Conservation (phyloP, 2,797 vertebrate species). For the Muscicapa striata region DNA sequence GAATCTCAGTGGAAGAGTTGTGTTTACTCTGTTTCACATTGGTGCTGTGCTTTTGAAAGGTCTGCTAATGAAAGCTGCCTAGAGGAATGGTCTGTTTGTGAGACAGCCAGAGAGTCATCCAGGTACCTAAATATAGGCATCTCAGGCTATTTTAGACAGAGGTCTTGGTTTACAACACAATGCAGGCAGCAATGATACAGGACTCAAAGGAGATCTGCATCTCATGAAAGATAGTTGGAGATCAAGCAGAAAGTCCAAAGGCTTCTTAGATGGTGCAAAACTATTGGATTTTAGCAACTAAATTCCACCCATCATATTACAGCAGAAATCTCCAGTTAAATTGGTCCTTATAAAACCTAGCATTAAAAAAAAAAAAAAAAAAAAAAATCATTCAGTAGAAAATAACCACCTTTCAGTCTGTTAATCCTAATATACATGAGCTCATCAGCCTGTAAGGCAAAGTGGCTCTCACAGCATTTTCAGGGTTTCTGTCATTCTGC, state of each 20-base stretch:
- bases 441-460: not conserved
- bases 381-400: not conserved
- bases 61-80: constrained; percentile 23
- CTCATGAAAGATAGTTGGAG: not conserved
- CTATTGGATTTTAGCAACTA: not conserved
- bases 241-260: not conserved
- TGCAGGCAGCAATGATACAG: not conserved
- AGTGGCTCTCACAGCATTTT: not conserved
- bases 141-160: not conserved
- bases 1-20: not conserved
- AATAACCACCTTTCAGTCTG: not conserved
- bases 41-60: not conserved
- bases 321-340: not conserved
- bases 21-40: not conserved
- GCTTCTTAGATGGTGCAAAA: not conserved
- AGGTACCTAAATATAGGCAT: constrained; percentile 40
- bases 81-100: constrained; percentile 21
- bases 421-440: not conserved
- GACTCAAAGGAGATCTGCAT: not conserved
- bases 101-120: constrained; percentile 11
- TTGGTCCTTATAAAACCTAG: not conserved
- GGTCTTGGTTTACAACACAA: not conserved
- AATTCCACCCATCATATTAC: not conserved
- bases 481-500: not conserved
- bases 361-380: not conserved